Evolutionary conservation across 2,113 vertebrate species (phyloP).

Genomic region (Sciurus niger): DNA sequence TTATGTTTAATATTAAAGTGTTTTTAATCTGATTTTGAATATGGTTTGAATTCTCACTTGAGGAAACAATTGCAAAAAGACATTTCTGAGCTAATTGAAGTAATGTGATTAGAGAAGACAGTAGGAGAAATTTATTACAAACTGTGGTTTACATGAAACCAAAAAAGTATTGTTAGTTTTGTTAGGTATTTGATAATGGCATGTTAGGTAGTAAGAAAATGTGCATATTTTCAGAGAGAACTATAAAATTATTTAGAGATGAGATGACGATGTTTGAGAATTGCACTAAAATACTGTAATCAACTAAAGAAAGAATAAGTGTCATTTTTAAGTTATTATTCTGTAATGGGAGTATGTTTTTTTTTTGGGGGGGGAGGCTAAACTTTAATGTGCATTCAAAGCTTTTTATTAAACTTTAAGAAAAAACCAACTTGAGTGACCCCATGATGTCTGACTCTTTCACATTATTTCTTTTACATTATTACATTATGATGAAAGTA

Average conservation of each 20-base stretch:
- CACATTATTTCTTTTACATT: too few species aligned
- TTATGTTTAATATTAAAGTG: constrained; percentile 7
- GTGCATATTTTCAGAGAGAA: neutral
- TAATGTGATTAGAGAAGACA: constrained; percentile 21
- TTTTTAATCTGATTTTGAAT: neutral
- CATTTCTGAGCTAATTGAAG: constrained; percentile 13
- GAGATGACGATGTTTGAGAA: neutral
- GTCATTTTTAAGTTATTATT: neutral
- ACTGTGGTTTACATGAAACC: neutral
- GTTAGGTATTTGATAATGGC: neutral
- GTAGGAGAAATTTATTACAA: neutral
- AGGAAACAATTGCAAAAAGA: constrained; percentile 22
- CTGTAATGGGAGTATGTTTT: neutral
- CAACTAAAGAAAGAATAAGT: neutral
- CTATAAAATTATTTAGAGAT: neutral
- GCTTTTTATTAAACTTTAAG: neutral
- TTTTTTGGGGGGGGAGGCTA: neutral
- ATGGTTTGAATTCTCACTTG: neutral
- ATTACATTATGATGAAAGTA: neutral
- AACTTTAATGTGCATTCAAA: neutral
- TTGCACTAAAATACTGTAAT: neutral
- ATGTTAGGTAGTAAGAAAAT: neutral
- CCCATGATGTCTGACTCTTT: neutral
- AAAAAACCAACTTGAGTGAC: neutral
- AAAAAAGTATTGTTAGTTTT: constrained; percentile 33